A percentile compares a stretch with the other conserved stretches of the same genome.
Conservation (phyloP, 2,797 vertebrate species). For the Furcifer pardalis region DNA sequence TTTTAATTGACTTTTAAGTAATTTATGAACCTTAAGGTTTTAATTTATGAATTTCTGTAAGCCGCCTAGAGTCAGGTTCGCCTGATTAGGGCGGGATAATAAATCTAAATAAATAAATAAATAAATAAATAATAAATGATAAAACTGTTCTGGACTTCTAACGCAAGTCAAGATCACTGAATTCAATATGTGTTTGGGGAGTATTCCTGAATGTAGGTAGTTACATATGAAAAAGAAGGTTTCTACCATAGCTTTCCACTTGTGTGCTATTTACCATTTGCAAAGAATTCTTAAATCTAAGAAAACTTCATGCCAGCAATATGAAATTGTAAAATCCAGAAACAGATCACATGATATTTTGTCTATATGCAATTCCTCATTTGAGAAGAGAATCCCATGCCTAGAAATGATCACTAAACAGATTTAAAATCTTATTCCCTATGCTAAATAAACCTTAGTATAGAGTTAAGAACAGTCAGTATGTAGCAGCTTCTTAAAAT, state of each 20-base stretch:
- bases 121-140: too few relatives aligned
- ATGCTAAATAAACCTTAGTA: too few relatives aligned
- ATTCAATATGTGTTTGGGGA: neutral
- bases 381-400: too few relatives aligned
- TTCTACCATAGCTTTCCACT: neutral
- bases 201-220: neutral
- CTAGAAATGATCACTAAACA: neutral
- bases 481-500: too few relatives aligned
- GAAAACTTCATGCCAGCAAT: neutral
- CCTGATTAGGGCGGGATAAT: too few relatives aligned
- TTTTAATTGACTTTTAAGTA: too few relatives aligned
- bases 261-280: neutral
- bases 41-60: too few relatives aligned
- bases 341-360: neutral
- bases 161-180: neutral
- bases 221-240: neutral
- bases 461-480: neutral
- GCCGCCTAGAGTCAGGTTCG: too few relatives aligned
- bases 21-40: too few relatives aligned
- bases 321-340: neutral
- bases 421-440: neutral
- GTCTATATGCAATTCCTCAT: neutral
- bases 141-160: neutral
- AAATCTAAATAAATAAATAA: too few relatives aligned
- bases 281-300: neutral